phyloP scores from a whole-genome alignment of 2,888 invertebrate genomes.

The Andrena praecox region DNA sequence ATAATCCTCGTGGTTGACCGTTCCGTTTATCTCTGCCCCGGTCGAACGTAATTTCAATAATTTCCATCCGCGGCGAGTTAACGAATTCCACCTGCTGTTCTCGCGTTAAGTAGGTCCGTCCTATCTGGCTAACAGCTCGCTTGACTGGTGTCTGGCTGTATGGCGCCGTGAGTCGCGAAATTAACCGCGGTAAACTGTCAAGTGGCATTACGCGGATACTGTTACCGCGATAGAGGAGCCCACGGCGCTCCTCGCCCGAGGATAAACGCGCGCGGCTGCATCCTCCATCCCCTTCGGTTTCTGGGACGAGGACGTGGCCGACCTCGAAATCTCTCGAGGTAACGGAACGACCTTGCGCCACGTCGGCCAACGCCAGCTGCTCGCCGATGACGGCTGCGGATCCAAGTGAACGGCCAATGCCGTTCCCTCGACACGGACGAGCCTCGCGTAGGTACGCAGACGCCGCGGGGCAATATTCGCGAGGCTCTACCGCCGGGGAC shows the following conservation, averaged over 20 bases:
- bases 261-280: slow-evolving; percentile 32
- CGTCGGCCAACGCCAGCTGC: slow-evolving; percentile 62
- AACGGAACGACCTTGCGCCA: slow-evolving; percentile 74
- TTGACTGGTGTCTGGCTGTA: slow-evolving; percentile 27
- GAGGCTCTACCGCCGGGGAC: background rate
- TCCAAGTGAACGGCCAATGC: slow-evolving; percentile 64
- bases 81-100: slow-evolving; percentile 16
- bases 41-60: slow-evolving; percentile 14
- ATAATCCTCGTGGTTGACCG: background rate
- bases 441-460: slow-evolving; percentile 37
- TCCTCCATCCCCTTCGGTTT: slow-evolving; percentile 54
- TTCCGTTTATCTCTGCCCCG: background rate
- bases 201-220: slow-evolving; percentile 61
- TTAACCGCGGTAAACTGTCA: slow-evolving; percentile 58
- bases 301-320: slow-evolving; percentile 70
- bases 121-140: slow-evolving; percentile 31
- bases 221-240: slow-evolving; percentile 53
- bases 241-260: slow-evolving; percentile 23
- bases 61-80: background rate
- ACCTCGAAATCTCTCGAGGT: slow-evolving; percentile 74
- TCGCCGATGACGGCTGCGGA: slow-evolving; percentile 48
- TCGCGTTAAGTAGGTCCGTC: slow-evolving; percentile 50
- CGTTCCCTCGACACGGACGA: slow-evolving; percentile 40
- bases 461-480: slow-evolving; percentile 39
- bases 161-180: slow-evolving; percentile 59